A percentile compares a stretch with the other conserved stretches of the same genome.
Evolutionary conservation across 1,140 invertebrate species (phyloP).

Genomic region (Hyles vespertilio): DNA sequence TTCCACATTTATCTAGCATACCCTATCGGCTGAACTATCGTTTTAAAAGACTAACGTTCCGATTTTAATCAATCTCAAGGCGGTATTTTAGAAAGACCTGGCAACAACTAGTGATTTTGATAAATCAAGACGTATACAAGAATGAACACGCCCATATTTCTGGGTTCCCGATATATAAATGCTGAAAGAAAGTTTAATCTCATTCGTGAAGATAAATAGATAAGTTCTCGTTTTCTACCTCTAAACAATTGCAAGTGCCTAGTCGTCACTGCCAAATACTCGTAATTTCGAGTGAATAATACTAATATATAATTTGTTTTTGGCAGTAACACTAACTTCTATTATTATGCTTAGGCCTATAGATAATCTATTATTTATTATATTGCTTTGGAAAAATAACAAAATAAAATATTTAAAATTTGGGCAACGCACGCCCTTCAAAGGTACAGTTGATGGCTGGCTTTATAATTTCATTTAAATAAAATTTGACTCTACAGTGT

Average conservation of each 20-base stretch:
- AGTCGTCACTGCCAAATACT: conserved; percentile 52
- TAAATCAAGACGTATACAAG: too few relatives aligned
- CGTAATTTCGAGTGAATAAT: conserved; percentile 30
- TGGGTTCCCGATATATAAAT: conserved; percentile 37
- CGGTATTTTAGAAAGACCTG: too few relatives aligned
- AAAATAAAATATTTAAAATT: conserved; percentile 47
- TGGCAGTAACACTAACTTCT: conserved; percentile 64
- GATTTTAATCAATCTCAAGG: too few relatives aligned
- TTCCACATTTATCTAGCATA: too few relatives aligned
- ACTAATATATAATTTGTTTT: conserved; percentile 43
- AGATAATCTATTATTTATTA: conserved; percentile 49
- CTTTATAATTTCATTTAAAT: conserved; percentile 42
- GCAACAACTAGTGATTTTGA: too few relatives aligned
- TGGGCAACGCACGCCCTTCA: conserved; percentile 31
- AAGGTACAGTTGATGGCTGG: conserved; percentile 61
- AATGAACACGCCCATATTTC: background rate
- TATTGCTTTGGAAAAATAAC: conserved; percentile 70
- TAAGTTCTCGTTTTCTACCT: conserved; percentile 19
- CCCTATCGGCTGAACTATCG: too few relatives aligned
- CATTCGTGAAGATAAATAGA: conserved; percentile 38
- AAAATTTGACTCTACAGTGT: conserved; percentile 48
- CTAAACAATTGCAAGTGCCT: conserved; percentile 35
- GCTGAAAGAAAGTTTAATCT: conserved; percentile 64
- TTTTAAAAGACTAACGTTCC: too few relatives aligned
- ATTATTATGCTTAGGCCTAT: conserved; percentile 58